phyloP scores from a whole-genome alignment of 23 tunicate genomes.

The Ascidia mentula region DNA sequence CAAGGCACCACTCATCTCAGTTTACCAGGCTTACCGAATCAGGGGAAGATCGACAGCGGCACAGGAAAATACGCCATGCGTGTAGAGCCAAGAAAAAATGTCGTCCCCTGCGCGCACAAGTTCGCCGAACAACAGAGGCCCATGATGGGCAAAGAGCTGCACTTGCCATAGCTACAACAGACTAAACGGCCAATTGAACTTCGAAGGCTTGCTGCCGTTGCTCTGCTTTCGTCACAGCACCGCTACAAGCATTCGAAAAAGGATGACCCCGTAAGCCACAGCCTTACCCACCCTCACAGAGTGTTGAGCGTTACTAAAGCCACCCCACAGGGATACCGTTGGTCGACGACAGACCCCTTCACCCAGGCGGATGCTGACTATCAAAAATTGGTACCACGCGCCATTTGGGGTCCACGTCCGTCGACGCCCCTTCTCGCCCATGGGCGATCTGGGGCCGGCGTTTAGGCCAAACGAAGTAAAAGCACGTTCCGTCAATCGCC shows the following conservation, averaged over 20 bases:
- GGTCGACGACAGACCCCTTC: background rate
- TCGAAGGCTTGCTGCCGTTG: background rate
- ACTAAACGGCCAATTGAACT: background rate
- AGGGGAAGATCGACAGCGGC: no score
- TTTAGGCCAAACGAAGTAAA: background rate
- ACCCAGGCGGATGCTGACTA: background rate
- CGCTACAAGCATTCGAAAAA: background rate
- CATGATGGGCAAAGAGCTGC: background rate
- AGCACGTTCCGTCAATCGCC: constrained; percentile 5
- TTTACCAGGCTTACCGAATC: no score
- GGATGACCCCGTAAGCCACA: background rate
- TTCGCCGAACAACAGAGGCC: background rate
- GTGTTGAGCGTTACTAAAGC: background rate
- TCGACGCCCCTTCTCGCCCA: background rate
- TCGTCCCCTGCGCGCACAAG: background rate
- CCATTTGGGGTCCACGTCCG: background rate
- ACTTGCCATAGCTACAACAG: background rate
- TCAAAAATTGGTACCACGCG: background rate
- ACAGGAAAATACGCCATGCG: background rate
- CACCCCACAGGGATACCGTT: background rate
- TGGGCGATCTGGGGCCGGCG: background rate
- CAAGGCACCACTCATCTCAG: no score
- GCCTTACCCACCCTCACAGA: background rate
- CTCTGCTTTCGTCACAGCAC: background rate
- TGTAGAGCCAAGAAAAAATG: background rate